phyloP scores from a whole-genome alignment of 37 sponge, comb jelly and placozoan species.

The Theonella swinhoei region DNA sequence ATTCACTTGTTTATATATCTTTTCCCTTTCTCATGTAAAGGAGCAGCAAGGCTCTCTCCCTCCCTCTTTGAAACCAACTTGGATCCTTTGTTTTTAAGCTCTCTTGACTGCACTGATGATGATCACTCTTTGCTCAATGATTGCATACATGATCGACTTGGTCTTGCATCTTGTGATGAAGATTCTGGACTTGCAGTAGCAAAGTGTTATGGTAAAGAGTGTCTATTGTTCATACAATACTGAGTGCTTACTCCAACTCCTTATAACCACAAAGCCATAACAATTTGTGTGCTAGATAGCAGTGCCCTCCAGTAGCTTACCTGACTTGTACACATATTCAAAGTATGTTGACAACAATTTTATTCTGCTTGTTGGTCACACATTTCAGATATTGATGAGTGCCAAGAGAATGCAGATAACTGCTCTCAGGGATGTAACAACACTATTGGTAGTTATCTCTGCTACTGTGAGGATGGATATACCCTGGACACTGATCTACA shows the following conservation, averaged over 20 bases:
- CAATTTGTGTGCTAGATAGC: too few relatives aligned
- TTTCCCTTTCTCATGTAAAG: too few relatives aligned
- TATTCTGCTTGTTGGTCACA: neutral
- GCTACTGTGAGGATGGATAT: constrained; percentile 25
- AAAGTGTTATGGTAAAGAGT: neutral
- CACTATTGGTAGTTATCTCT: constrained; percentile 22
- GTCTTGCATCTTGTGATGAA: neutral
- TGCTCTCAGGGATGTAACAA: constrained; percentile 29
- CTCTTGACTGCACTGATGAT: neutral
- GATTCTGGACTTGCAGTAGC: neutral
- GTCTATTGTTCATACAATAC: too few relatives aligned
- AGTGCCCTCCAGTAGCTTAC: too few relatives aligned
- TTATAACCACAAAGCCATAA: too few relatives aligned
- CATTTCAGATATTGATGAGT: constrained; percentile 47
- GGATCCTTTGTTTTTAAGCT: neutral
- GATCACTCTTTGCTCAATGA: neutral
- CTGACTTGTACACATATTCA: too few relatives aligned
- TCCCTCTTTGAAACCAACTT: neutral
- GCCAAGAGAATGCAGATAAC: constrained; percentile 6
- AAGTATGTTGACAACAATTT: neutral
- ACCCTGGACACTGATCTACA: constrained; percentile 3
- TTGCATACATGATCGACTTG: neutral
- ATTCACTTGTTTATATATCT: too few relatives aligned
- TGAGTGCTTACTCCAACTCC: too few relatives aligned
- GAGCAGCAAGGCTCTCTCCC: too few relatives aligned